Conservation (phyloP, 2,797 vertebrate genomes). For the Brachyalestes nurse region DNA sequence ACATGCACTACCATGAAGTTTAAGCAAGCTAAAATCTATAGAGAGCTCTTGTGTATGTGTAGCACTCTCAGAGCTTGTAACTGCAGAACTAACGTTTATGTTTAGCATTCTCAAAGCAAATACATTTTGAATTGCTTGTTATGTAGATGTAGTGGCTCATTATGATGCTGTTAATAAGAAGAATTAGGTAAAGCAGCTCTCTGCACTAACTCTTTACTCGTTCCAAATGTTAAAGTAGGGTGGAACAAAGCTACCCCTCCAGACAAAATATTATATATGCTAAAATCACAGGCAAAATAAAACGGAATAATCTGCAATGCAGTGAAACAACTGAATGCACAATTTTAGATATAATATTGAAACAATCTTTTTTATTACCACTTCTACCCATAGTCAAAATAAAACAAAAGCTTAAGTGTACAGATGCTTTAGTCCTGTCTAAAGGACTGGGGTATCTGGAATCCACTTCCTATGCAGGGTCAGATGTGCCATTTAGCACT, state of each 20-base stretch:
- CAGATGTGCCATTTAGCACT: not conserved
- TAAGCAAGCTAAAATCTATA: too few relatives aligned
- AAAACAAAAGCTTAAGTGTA: not conserved
- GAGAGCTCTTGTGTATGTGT: too few relatives aligned
- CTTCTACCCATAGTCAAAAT: not conserved
- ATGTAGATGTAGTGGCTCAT: not conserved
- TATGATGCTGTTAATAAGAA: not conserved
- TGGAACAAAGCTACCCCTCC: too few relatives aligned
- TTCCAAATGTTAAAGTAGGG: not conserved
- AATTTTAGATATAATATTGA: too few relatives aligned
- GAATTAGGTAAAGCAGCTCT: too few relatives aligned
- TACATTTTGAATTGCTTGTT: not conserved
- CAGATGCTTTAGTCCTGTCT: not conserved
- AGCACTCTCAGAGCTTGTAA: too few relatives aligned
- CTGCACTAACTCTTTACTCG: not conserved
- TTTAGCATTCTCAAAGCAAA: too few relatives aligned
- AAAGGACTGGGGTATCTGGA: constrained; percentile 3
- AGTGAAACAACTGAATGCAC: too few relatives aligned
- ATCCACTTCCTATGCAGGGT: constrained; percentile 9
- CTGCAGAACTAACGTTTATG: too few relatives aligned
- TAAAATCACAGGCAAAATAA: not conserved
- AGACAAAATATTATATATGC: not conserved
- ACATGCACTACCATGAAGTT: too few relatives aligned
- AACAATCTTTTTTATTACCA: not conserved
- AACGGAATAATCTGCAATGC: too few relatives aligned